phyloP scores from a whole-genome alignment of 2,797 vertebrate genomes.

The Graptemys geographica region DNA sequence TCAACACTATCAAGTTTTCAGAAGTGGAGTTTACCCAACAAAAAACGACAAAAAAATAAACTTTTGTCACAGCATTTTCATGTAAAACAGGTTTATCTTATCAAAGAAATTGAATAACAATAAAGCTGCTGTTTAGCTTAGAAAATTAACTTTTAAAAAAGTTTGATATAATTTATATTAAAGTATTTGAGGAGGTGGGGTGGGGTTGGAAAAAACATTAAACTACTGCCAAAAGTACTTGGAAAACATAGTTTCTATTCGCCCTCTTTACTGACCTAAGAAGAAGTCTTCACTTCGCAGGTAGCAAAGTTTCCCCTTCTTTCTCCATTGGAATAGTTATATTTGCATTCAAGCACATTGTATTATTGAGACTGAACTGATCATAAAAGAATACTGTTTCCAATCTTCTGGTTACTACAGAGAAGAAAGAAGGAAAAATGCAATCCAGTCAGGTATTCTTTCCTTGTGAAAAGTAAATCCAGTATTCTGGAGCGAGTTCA shows the following conservation, averaged over 20 bases:
- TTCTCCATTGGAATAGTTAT: slow-evolving; percentile 63
- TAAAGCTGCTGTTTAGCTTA: background rate
- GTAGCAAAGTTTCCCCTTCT: slow-evolving; percentile 78
- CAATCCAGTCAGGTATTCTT: slow-evolving; percentile 61
- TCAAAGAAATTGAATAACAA: background rate
- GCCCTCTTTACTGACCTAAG: slow-evolving; percentile 78
- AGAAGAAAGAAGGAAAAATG: slow-evolving; percentile 39
- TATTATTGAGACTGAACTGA: slow-evolving; percentile 35
- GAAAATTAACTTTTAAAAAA: background rate
- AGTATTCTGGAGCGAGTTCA: slow-evolving; percentile 74
- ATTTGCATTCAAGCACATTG: slow-evolving; percentile 43
- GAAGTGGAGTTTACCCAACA: background rate
- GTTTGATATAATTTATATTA: background rate
- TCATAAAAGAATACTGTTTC: slow-evolving; percentile 62
- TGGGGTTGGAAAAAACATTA: slow-evolving; percentile 11
- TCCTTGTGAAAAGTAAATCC: slow-evolving; percentile 78
- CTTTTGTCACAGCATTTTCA: rapidly evolving
- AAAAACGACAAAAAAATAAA: background rate
- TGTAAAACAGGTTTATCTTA: background rate
- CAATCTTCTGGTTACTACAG: slow-evolving; percentile 39
- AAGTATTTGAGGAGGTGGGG: background rate
- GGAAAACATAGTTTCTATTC: slow-evolving; percentile 58
- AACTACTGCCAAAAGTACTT: slow-evolving; percentile 38
- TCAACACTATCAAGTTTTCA: background rate
- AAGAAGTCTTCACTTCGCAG: slow-evolving; percentile 72